Evolutionary conservation across 2,797 vertebrate species (phyloP).

Genomic region (Parauchenoglanis punctatus): DNA sequence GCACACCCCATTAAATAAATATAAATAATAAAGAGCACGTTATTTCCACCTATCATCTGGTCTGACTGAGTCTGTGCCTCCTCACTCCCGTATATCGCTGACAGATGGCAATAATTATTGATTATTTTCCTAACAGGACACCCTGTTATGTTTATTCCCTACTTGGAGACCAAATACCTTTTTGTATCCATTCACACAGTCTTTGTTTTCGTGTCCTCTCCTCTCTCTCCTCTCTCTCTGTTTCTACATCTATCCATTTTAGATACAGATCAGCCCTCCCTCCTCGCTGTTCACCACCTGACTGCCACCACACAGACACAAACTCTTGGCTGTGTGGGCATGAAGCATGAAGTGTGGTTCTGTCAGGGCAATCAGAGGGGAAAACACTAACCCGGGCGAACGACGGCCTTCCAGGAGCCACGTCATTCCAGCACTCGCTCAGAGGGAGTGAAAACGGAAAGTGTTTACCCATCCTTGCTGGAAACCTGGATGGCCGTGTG

Average conservation of each 20-base stretch:
- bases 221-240: not conserved
- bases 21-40: too few species aligned
- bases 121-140: not conserved
- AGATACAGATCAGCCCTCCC: not conserved
- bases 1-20: too few species aligned
- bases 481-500: conserved; percentile 8
- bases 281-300: not conserved
- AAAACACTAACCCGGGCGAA: not conserved
- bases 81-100: too few species aligned
- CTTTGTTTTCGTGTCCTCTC: not conserved
- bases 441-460: conserved; percentile 29
- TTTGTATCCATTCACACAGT: not conserved
- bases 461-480: conserved; percentile 30
- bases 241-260: conserved; percentile 7
- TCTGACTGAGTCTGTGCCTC: too few species aligned
- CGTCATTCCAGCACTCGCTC: conserved; percentile 16
- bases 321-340: not conserved
- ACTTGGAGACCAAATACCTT: not conserved
- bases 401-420: conserved; percentile 10
- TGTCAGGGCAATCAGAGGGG: not conserved
- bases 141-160: not conserved
- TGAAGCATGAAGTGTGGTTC: conserved; percentile 2
- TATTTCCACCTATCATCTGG: too few species aligned
- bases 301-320: not conserved
- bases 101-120: too few species aligned